Conservation (phyloP, 2,797 vertebrate genomes). For the Eurystomus glaucurus region DNA sequence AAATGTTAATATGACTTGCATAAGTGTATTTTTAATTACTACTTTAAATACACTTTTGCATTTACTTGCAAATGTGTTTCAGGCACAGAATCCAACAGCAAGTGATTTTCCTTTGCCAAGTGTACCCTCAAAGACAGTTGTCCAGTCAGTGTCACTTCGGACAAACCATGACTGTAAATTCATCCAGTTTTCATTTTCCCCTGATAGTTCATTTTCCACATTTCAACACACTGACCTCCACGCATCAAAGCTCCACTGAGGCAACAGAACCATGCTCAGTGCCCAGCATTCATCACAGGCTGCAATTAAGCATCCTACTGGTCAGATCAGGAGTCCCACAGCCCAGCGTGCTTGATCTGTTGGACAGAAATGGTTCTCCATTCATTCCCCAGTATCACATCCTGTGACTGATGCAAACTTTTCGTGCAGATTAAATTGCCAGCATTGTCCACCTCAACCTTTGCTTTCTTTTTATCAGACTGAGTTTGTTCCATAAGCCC, state of each 20-base stretch:
- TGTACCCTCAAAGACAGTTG: background rate
- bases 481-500: background rate
- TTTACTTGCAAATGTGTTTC: background rate
- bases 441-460: background rate
- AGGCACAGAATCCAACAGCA: background rate
- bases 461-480: background rate
- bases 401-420: background rate
- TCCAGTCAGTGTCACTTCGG: background rate
- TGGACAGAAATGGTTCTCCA: background rate
- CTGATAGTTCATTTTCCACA: background rate
- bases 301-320: background rate
- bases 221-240: background rate
- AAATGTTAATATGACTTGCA: background rate
- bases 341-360: background rate
- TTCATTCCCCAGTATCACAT: background rate
- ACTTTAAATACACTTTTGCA: constrained; percentile 6
- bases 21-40: constrained; percentile 24
- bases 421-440: background rate
- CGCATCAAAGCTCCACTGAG: background rate
- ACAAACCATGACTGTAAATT: background rate
- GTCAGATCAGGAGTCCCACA: background rate
- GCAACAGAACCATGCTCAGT: background rate
- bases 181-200: background rate
- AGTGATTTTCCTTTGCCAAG: background rate
- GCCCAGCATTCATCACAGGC: background rate